Base-by-base conservation (phyloP, 2,113 vertebrate genomes). In the Brienomyrus longianalis region DNA sequence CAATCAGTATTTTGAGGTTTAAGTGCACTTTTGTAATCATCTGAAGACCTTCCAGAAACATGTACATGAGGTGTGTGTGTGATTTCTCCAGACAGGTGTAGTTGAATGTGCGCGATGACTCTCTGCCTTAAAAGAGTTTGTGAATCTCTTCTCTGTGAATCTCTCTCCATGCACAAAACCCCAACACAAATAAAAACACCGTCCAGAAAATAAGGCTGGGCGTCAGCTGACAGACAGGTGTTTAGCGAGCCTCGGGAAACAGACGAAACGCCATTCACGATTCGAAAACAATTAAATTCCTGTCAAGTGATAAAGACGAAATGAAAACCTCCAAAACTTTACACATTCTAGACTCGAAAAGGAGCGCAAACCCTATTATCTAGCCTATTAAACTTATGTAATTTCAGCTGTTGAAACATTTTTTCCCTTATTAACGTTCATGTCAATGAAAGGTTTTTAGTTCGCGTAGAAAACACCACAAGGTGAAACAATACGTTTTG, bases 221-320 rank as follows among this genome's bases (percentile, higher is more conserved):
- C 21, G 31, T 7, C 35, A 70, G 15, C 9, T 51, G 84, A 51
- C 84, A 52, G 27, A n/a, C 35, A n/a, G 17, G n/a, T n/a, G 89
- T 59, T n/a, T 52, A 80, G 51, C 6, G 27, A 87, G 85, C 48
- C 48, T 27, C 48, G 4, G 62, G 51, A 35, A 87, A 51, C 59
- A 87, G 35, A 87, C 48, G 35, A 83, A 89, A 87, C 59, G 27
- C 17, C 74, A 10, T 31, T 66, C 48, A 43, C 4, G n/a, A 70
- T 50, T 74, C n/a, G 45, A 48, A 87, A 87, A 62, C 86, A 77
- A 90, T 90, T 87, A 87, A 62, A 89, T 84, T 31, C 80, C 10
- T n/a, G 74, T 84, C 15, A 52, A 85, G 89, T 62, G 31, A 45
- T 31, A 85, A 89, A 62, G 51, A 89, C 70, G 47, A 56, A 83